A percentile compares a stretch with the other conserved stretches of the same genome.
Conservation (phyloP, 2,888 invertebrate genomes). For the Drosophila algonquin region DNA sequence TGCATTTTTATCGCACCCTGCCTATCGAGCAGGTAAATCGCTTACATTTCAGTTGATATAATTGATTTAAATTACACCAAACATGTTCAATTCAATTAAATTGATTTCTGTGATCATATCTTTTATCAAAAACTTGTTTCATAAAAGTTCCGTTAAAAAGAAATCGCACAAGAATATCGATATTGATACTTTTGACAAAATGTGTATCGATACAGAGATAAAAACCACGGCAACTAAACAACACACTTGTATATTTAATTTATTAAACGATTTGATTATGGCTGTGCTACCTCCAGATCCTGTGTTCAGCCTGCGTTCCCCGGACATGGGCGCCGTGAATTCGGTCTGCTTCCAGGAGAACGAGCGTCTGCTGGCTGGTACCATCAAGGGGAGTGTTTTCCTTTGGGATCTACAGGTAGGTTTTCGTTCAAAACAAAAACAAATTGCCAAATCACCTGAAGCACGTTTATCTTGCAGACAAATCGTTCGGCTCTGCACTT, state of each 20-base stretch:
- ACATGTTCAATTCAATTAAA: neutral
- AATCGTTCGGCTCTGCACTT: slow-evolving; percentile 89
- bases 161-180: neutral
- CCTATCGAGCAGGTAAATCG: neutral
- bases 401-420: slow-evolving; percentile 91
- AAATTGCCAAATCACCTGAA: slow-evolving; percentile 1
- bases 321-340: slow-evolving; percentile 89
- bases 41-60: neutral
- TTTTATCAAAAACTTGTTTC: neutral
- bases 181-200: slow-evolving; percentile 26
- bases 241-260: slow-evolving; percentile 14
- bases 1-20: neutral
- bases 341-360: slow-evolving; percentile 89
- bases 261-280: slow-evolving; percentile 83
- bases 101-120: too few relatives aligned
- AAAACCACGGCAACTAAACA: slow-evolving; percentile 21
- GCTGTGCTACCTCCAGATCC: slow-evolving; percentile 90
- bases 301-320: slow-evolving; percentile 88
- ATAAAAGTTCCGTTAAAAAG: neutral
- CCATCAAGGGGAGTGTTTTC: slow-evolving; percentile 89
- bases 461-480: slow-evolving; percentile 84
- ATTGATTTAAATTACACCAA: neutral
- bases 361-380: slow-evolving; percentile 89
- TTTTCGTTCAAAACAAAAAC: neutral
- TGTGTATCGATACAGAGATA: slow-evolving; percentile 20